A percentile compares a stretch with the other conserved stretches of the same genome.
phyloP scores from a whole-genome alignment of 2,113 vertebrate species.

The Gorsachius goisagi region DNA sequence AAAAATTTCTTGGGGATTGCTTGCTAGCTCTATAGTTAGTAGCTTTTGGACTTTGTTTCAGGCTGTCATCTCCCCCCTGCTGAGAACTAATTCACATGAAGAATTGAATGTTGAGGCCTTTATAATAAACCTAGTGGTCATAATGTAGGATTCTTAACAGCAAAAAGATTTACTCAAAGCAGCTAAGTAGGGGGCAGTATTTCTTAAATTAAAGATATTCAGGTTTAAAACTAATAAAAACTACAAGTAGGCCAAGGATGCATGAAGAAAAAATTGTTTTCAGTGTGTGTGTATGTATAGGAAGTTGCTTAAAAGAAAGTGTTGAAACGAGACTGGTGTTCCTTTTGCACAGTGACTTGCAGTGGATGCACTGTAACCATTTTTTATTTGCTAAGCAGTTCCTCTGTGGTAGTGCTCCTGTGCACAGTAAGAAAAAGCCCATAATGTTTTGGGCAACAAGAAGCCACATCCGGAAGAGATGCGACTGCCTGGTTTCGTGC shows the following conservation, averaged over 20 bases:
- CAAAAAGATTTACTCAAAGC: not conserved
- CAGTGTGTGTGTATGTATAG: not conserved
- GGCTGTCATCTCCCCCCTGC: not conserved
- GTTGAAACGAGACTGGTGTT: not conserved
- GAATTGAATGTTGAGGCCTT: not conserved
- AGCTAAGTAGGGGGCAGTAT: not conserved
- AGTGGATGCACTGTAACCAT: not conserved
- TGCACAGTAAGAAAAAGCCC: not conserved
- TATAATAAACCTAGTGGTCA: not conserved
- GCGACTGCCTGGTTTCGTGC: not conserved
- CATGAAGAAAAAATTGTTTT: not conserved
- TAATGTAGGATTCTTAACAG: not conserved
- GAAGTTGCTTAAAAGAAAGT: not conserved
- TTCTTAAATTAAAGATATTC: not conserved
- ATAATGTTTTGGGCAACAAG: not conserved
- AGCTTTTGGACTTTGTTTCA: not conserved
- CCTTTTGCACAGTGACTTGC: not conserved
- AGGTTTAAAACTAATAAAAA: not conserved
- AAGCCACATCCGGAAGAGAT: not conserved
- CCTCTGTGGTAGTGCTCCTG: not conserved
- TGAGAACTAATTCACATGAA: not conserved
- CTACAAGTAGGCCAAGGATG: not conserved
- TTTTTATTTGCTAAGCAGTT: not conserved
- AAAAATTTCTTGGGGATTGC: not conserved
- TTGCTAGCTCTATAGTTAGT: not conserved